These are phyloP conservation scores for Leucozona laternaria DNA, from an alignment of 2,888 invertebrate species.

Conservation along the genomic window DNA sequence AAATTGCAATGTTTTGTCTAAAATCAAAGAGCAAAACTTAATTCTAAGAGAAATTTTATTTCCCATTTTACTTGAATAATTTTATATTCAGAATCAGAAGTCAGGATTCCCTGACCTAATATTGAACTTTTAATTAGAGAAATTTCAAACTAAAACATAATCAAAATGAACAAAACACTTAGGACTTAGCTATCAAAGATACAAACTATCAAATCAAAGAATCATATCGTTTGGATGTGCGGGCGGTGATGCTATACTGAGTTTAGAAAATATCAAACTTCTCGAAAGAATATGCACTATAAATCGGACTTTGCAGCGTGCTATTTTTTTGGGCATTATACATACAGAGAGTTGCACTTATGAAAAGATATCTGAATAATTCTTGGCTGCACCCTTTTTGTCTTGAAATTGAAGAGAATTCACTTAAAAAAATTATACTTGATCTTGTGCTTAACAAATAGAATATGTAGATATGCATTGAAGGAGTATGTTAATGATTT, in stretches of 20 bases:
- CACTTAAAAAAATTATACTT: no score
- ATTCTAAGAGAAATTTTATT: neutral
- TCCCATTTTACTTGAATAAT: neutral
- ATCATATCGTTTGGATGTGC: neutral
- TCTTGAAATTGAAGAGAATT: no score
- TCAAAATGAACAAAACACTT: neutral
- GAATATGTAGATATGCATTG: no score
- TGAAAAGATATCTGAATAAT: no score
- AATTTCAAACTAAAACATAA: constrained; percentile 9
- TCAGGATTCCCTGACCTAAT: neutral
- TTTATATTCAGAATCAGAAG: neutral
- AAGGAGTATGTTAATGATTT: no score
- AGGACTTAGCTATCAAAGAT: neutral
- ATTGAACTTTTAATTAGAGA: constrained; percentile 19
- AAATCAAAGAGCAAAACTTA: neutral
- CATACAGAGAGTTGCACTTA: no score
- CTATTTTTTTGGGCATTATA: no score
- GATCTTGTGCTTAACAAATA: no score
- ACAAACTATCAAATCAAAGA: constrained; percentile 7
- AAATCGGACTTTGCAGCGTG: no score
- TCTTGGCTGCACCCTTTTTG: no score
- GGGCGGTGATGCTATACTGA: no score
- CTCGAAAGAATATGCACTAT: no score
- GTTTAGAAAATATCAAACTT: neutral
- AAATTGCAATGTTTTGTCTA: neutral